These are phyloP conservation scores for Marmota monax DNA, from an alignment of 2,113 vertebrate species.

Conservation along the genomic window DNA sequence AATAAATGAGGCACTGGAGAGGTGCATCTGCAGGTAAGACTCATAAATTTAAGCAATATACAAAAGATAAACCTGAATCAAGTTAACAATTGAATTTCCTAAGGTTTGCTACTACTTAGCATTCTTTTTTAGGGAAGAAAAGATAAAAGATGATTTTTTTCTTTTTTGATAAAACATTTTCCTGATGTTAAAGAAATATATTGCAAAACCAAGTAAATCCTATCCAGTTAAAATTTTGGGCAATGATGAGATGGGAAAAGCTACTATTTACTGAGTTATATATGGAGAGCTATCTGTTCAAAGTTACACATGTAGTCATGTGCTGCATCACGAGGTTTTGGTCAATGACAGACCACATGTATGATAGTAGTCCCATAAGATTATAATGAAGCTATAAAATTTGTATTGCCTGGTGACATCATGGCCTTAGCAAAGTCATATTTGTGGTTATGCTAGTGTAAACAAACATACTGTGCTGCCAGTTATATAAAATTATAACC, in stretches of 20 bases:
- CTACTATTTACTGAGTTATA: neutral
- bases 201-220: slow-evolving; percentile 18
- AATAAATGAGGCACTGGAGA: slow-evolving; percentile 40
- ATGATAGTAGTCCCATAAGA: neutral
- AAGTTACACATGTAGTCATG: neutral
- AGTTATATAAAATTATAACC: neutral
- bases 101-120: neutral
- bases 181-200: slow-evolving; percentile 41
- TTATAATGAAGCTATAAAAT: neutral
- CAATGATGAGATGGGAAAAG: neutral
- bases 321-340: neutral
- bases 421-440: neutral
- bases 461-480: neutral
- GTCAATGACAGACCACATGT: neutral
- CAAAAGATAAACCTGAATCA: slow-evolving; percentile 14
- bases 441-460: neutral
- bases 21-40: neutral
- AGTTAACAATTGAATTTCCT: neutral
- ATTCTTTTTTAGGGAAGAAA: slow-evolving; percentile 22
- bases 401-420: neutral
- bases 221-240: slow-evolving; percentile 22
- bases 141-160: neutral
- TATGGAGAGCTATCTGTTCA: neutral
- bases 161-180: neutral
- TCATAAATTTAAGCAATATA: neutral